Evolutionary conservation across 2,113 vertebrate species (phyloP).

Genomic region (Gobio gobio): DNA sequence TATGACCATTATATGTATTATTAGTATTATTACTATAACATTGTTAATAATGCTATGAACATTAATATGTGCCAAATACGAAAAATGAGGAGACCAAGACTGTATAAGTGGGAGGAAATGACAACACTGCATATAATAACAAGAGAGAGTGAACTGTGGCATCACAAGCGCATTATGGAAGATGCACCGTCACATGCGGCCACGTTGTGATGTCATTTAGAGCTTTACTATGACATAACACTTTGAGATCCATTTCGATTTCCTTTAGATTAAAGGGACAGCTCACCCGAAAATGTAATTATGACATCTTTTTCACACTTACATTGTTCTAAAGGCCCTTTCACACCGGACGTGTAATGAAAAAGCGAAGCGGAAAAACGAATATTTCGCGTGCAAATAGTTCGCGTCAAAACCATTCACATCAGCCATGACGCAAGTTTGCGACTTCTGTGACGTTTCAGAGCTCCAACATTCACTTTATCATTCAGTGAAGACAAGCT

Average conservation of each 20-base stretch:
- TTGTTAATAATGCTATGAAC: conserved; percentile 53
- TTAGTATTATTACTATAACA: conserved; percentile 54
- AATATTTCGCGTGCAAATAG: no score
- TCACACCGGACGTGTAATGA: no score
- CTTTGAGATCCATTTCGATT: not conserved
- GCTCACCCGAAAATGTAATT: not conserved
- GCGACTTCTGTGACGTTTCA: no score
- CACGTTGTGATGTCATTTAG: conserved; percentile 45
- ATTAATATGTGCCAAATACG: conserved; percentile 57
- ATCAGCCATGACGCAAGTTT: no score
- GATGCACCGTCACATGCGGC: conserved; percentile 40
- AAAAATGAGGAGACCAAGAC: conserved; percentile 47
- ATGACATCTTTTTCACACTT: no score
- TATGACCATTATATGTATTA: conserved; percentile 49
- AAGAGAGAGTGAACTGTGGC: not conserved
- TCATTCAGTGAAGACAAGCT: no score
- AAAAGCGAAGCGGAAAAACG: no score
- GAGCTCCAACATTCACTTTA: no score
- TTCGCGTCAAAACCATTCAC: no score
- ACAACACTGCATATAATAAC: conserved; percentile 19
- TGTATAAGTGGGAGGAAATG: conserved; percentile 19
- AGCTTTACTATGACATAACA: conserved; percentile 3
- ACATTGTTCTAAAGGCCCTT: not conserved
- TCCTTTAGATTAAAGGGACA: not conserved
- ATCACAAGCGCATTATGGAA: not conserved